A percentile compares a stretch with the other conserved stretches of the same genome.
phyloP scores from a whole-genome alignment of 2,113 vertebrate species.

The Apteryx owenii region DNA sequence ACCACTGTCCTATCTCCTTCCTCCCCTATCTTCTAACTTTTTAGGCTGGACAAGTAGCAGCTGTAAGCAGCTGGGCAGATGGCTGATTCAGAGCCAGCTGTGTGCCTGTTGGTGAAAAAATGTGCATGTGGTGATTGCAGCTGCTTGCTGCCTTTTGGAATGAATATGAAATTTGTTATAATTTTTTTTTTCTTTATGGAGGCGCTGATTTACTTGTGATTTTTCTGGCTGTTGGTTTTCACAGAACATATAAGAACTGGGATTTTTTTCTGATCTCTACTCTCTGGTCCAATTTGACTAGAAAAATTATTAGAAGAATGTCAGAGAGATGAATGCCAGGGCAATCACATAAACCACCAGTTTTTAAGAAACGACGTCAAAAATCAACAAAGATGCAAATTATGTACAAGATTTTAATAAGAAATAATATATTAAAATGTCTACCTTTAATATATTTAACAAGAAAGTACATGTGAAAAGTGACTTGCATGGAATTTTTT shows the following conservation, averaged over 20 bases:
- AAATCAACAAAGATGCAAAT: not conserved
- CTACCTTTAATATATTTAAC: not conserved
- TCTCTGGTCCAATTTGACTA: not conserved
- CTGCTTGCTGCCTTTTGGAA: not conserved
- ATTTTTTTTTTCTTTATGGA: not conserved
- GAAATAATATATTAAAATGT: not conserved
- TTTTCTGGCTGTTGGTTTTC: not conserved
- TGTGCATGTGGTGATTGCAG: not conserved
- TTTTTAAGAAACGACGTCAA: not conserved
- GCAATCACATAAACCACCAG: rapidly evolving
- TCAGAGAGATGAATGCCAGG: not conserved
- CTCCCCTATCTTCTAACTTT: not conserved
- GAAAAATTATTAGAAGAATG: not conserved
- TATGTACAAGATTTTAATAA: not conserved
- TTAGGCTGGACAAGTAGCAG: not conserved
- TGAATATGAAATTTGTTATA: not conserved
- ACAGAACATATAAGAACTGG: not conserved
- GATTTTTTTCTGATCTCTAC: not conserved
- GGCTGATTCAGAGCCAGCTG: not conserved
- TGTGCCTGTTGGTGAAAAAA: not conserved
- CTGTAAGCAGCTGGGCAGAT: not conserved
- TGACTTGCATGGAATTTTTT: not conserved
- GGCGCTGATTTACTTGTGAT: not conserved
- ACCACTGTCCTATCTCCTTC: not conserved
- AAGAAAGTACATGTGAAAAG: not conserved